Conservation (phyloP, 2,888 invertebrate genomes). For the Lasioglossum pauxillum region DNA sequence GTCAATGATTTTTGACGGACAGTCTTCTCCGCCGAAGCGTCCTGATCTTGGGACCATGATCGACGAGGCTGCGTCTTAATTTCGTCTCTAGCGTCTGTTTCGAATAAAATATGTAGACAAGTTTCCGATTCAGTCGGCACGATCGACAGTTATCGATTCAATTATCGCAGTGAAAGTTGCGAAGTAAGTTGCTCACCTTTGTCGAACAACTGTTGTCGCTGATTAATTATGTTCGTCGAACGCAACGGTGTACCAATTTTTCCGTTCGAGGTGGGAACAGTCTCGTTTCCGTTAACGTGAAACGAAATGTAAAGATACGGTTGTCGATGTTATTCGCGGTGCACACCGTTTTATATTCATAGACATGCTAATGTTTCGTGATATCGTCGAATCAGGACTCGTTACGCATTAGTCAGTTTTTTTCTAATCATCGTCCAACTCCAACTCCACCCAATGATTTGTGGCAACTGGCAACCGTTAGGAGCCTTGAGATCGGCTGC, state of each 20-base stretch:
- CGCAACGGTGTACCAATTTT: not conserved
- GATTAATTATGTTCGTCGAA: not conserved
- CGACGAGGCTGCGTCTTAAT: not conserved
- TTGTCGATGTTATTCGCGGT: not conserved
- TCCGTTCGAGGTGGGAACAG: not conserved
- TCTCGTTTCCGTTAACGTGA: not conserved
- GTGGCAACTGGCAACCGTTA: not conserved
- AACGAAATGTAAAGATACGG: not conserved
- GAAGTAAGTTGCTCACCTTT: not conserved
- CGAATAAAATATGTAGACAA: not conserved
- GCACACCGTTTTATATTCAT: not conserved
- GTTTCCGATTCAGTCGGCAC: too few relatives aligned
- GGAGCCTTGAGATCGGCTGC: not conserved
- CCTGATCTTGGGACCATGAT: not conserved
- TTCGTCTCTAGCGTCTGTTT: too few relatives aligned
- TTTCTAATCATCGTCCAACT: conserved; percentile 8
- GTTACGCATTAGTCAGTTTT: conserved; percentile 18
- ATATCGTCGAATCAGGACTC: conserved; percentile 23
- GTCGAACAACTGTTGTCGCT: not conserved
- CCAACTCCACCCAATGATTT: conserved; percentile 3
- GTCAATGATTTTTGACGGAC: not conserved
- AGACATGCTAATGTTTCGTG: conserved; percentile 15
- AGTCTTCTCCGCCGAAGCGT: not conserved
- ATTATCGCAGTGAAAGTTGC: not conserved
- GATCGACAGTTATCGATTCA: not conserved